A percentile compares a stretch with the other conserved stretches of the same genome.
phyloP scores from a whole-genome alignment of 2,797 vertebrate genomes.

The Enteromius anoplus region DNA sequence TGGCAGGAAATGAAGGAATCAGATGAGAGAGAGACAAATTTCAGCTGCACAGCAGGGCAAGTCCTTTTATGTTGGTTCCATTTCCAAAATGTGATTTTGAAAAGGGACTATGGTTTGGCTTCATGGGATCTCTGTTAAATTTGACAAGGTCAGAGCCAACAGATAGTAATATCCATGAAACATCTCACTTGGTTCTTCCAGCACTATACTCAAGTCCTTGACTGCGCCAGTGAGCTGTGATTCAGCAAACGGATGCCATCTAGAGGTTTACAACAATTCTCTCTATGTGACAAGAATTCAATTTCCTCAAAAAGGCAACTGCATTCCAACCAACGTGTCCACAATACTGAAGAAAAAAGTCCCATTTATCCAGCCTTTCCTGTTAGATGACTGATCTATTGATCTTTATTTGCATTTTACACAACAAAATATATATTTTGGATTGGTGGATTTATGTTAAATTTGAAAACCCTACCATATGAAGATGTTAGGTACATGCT shows the following conservation, averaged over 20 bases:
- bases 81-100: slow-evolving; percentile 27
- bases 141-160: slow-evolving; percentile 29
- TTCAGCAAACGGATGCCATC: slow-evolving; percentile 79
- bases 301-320: not conserved
- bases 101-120: not conserved
- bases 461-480: not conserved
- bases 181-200: slow-evolving; percentile 8
- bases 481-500: not conserved
- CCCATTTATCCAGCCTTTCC: not conserved
- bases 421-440: not conserved
- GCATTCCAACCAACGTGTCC: not conserved
- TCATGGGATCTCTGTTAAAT: not conserved
- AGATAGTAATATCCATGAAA: slow-evolving; percentile 18
- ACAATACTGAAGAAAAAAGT: not conserved
- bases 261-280: slow-evolving; percentile 67
- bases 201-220: not conserved
- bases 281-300: not conserved
- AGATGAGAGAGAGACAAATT: not conserved
- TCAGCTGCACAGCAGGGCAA: not conserved
- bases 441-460: not conserved
- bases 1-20: not conserved
- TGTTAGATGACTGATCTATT: not conserved
- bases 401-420: not conserved
- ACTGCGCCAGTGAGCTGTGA: slow-evolving; percentile 51
- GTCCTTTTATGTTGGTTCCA: not conserved